These are phyloP conservation scores for Carassius auratus DNA, from an alignment of 2,113 vertebrate species.

Conservation along the genomic window DNA sequence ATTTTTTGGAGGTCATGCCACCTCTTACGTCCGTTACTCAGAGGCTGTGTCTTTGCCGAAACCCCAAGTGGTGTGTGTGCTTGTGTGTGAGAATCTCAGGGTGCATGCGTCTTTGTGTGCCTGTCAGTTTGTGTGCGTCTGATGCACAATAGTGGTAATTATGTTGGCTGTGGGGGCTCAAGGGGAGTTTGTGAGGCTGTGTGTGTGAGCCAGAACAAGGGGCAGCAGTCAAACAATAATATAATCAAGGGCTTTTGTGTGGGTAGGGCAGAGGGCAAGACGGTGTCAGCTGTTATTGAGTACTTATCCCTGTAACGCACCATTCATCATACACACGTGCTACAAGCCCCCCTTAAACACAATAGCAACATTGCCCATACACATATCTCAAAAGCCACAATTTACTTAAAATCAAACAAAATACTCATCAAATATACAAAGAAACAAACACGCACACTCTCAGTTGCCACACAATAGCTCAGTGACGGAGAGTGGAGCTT, in stretches of 20 bases:
- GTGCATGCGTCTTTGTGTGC: slow-evolving; percentile 50
- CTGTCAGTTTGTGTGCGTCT: slow-evolving; percentile 58
- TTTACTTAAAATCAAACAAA: slow-evolving; percentile 5
- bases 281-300: slow-evolving; percentile 81
- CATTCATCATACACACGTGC: slow-evolving; percentile 46
- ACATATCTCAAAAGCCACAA: slow-evolving; percentile 37
- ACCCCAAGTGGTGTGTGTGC: slow-evolving; percentile 25
- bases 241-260: slow-evolving; percentile 82
- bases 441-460: neutral
- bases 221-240: slow-evolving; percentile 79
- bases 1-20: slow-evolving; percentile 32
- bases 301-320: slow-evolving; percentile 73
- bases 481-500: slow-evolving; percentile 4
- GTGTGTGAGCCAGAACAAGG: slow-evolving; percentile 56
- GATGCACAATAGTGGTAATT: slow-evolving; percentile 79
- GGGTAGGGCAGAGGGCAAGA: slow-evolving; percentile 75
- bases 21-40: slow-evolving; percentile 38
- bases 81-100: too few relatives aligned
- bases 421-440: slow-evolving; percentile 43
- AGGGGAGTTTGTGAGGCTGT: slow-evolving; percentile 57
- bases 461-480: slow-evolving; percentile 5
- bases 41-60: slow-evolving; percentile 44
- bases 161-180: slow-evolving; percentile 74
- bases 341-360: slow-evolving; percentile 41
- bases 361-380: neutral